Base-by-base conservation (phyloP, 2,888 invertebrate species). In the Rhabditoides inermis region DNA sequence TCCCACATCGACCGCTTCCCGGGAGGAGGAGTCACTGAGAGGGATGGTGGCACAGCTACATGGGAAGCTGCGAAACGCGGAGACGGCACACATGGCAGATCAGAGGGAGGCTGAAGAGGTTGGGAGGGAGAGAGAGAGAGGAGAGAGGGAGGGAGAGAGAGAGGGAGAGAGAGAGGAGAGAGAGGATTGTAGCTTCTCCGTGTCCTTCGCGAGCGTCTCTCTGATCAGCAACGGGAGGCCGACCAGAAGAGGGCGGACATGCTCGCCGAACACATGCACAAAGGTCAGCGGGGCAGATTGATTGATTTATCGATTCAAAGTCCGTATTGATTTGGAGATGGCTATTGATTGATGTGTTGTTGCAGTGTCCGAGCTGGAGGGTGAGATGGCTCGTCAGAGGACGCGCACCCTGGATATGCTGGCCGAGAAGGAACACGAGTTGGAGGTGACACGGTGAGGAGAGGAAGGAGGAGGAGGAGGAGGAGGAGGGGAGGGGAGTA, bases 321-420 rank as follows among this genome's bases (percentile, higher is more conserved):
- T 2, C 30, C 6, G 30, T 12, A 2, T 4, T 3, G n/a, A n/a
- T n/a, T n/a, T n/a, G n/a, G n/a, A n/a, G n/a, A n/a, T n/a, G n/a
- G n/a, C n/a, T n/a, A n/a, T 30, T 36, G 18, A 47, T 18, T 47
- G n/a, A 20, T 22, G 18, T 7, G 15, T 35, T 41, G 28, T 53
- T 61, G 25, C 36, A 68, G 66, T 70, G 2, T 53, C 57, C 20
- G 67, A 72, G 53, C 51, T 70, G 49, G 70, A 71, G 39, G 52
- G 51, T 7, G 84, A 84, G 68, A 78, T 79, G 3, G 82, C 83
- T 42, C 85, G 85, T n/a, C 89, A 89, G 73, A 80, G 90, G 0
- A 86, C 86, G 49, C 81, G 89, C 35, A 88, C 88, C 32, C 80
- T 88, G n/a, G 64, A 68, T 39, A 56, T 69, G 27, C 44, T 72